Base-by-base conservation (phyloP, 1,140 invertebrate species). In the Eulimnadia texana region DNA sequence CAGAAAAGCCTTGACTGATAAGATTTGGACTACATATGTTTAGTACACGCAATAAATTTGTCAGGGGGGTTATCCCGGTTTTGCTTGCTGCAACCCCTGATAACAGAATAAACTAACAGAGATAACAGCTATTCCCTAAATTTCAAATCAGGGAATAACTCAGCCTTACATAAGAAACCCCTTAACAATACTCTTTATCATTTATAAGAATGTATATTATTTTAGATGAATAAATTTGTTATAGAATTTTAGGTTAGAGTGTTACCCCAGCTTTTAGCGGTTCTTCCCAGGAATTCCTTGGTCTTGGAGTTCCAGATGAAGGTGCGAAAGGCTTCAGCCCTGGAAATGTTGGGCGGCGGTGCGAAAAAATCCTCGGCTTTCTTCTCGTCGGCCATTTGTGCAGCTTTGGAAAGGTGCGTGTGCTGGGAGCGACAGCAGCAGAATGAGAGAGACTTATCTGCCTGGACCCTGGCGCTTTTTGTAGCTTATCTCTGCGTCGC, bases 271-370 rank as follows among this genome's bases (percentile, higher is more conserved):
- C 87, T 90, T 67, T 82, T 78, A 64, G 86, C 88, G 62, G 89
- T 93, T 66, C 90, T 80, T 64, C 90, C 90, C 65, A 92, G 76
- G 72, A 92, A 84, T 74, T 90, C 85, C 68, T 84, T 83, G 61
- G 86, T 91, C 75, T 91, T 85, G 63, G 85, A 83, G 77, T 93
- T 90, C 81, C 84, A 93, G 61, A 93, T 69, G 76, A 92, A 92
- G 68, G 81, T 76, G 71, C 77, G 82, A 76, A 92, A 86, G 66
- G 83, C 79, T 72, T 90, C 85, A 86, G 87, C 90, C 80, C 84
- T 85, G 66, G 78, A 33, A 13, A 59, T 54, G 55, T 63, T 60
- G 49, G 57, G 62, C 83, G 83, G 66, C 87, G 80, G 61, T 84
- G 84, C 66, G 85, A 85, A 89, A 72, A 80, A 88, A 51, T 64